Conservation (phyloP, 2,113 vertebrate species). For the Plestiodon gilberti region DNA sequence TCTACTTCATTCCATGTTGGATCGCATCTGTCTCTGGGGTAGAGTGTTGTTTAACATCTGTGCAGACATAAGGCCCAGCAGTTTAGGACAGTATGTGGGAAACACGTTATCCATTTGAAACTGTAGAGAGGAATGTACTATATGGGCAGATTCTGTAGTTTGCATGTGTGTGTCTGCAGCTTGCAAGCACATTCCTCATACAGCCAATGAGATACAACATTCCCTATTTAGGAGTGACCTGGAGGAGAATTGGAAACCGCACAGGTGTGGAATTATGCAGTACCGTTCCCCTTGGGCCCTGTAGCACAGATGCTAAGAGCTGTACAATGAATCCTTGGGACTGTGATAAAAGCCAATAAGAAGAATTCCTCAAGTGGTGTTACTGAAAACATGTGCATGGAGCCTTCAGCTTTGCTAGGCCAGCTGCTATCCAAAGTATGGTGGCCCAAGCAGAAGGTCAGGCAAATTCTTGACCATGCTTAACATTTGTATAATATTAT, state of each 20-base stretch:
- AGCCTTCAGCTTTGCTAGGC: not conserved
- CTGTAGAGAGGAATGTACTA: not conserved
- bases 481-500: not conserved
- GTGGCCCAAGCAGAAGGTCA: not conserved
- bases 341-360: not conserved
- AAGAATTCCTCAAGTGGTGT: not conserved
- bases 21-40: not conserved
- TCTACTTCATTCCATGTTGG: not conserved
- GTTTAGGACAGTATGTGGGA: not conserved
- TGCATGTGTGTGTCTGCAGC: not conserved
- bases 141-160: not conserved
- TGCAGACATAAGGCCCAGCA: not conserved
- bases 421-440: not conserved
- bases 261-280: not conserved
- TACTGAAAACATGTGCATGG: not conserved
- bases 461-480: not conserved
- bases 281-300: not conserved
- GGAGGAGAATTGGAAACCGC: not conserved
- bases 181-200: not conserved
- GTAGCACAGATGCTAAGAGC: conserved; percentile 3
- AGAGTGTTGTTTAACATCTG: conserved; percentile 9
- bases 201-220: not conserved
- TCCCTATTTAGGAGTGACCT: not conserved
- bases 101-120: not conserved
- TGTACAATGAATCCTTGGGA: not conserved